Percentiles rank a stretch among this genome's conserved stretches.
These are phyloP conservation scores for Channa striata DNA, from an alignment of 2,797 vertebrate species.

Conservation along the genomic window DNA sequence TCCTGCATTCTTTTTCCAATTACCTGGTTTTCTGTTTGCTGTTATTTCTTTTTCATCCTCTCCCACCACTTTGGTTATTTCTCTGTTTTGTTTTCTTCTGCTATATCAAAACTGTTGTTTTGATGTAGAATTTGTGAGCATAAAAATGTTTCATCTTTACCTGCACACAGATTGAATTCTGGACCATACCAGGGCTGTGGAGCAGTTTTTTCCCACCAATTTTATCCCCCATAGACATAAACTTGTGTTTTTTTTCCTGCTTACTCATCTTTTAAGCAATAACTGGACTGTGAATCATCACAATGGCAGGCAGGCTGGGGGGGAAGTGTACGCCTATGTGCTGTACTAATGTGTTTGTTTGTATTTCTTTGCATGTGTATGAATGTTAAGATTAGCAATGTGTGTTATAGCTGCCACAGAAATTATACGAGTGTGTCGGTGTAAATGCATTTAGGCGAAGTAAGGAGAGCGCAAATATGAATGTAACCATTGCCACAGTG, in stretches of 20 bases:
- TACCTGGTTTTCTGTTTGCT: slow-evolving; percentile 48
- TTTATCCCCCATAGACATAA: slow-evolving; percentile 12
- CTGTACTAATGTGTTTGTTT: background rate
- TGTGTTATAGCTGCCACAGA: slow-evolving; percentile 35
- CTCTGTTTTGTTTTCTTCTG: slow-evolving; percentile 6
- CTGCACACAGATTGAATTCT: background rate
- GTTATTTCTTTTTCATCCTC: slow-evolving; percentile 16
- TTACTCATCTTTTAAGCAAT: slow-evolving; percentile 28
- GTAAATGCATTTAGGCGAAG: slow-evolving; percentile 31
- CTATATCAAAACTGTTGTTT: background rate
- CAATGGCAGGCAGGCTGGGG: slow-evolving; percentile 31
- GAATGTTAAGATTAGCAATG: slow-evolving; percentile 27
- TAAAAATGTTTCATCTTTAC: slow-evolving; percentile 2
- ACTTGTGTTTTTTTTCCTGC: background rate
- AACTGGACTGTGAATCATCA: slow-evolving; percentile 58
- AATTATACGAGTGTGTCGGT: slow-evolving; percentile 21
- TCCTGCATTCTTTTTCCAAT: slow-evolving; percentile 65
- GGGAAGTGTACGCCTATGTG: slow-evolving; percentile 28
- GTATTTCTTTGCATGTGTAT: slow-evolving; percentile 17
- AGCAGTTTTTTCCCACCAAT: background rate
- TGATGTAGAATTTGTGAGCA: background rate
- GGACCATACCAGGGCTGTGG: background rate
- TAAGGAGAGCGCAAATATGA: slow-evolving; percentile 7
- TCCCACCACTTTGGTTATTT: background rate
- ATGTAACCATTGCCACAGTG: slow-evolving; percentile 6